Evolutionary conservation across 1,140 invertebrate species (phyloP), one percentile per base, ranked within the genome.

Genomic region (Caenorhabditis tropicalis): DNA sequence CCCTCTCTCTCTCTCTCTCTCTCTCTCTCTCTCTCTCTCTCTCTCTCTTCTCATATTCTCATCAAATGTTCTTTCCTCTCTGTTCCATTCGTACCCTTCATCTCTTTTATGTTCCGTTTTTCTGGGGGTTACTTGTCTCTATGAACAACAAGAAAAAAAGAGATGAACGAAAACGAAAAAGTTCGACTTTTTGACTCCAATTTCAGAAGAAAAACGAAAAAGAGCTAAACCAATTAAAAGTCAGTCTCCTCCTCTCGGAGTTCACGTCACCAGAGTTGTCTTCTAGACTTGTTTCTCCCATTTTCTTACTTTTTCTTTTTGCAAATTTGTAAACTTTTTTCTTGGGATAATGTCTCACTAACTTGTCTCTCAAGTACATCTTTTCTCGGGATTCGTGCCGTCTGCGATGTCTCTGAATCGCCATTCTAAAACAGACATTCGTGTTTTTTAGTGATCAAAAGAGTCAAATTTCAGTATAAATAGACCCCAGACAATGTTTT

Each of bases 151-250:
- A 51, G 49, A 51, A 51, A 51, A n/a, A 51, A 21, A 51, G 19
- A n/a, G 49, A 31, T 31, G 56, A 60, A 31, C 31, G 33, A 70
- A 70, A 70, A 70, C 15, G 12, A 39, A 36, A 70, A 70, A 70
- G 60, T n/a, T 65, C 10, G 56, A 12, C 51, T 7, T 51, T n/a
- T 7, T n/a, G 12, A 70, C 60, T 70, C 39, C 33, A 31, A 39
- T 70, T 70, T 70, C 60, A 70, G 31, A 51, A n/a, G 31, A 70
- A 36, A 70, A 36, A 4, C 16, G 39, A 36, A 36, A 39, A 36
- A 33, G 60, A 36, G 60, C 60, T 70, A 70, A 70, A 70, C 60
- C 60, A 70, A 70, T 70, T 70, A 70, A 70, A 65, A 70, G 60
- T 70, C 60, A 70, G 60, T 70, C 31, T 70, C 60, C 7, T 36